Conservation (phyloP, 2,888 invertebrate species). For the Philereme vetulata region DNA sequence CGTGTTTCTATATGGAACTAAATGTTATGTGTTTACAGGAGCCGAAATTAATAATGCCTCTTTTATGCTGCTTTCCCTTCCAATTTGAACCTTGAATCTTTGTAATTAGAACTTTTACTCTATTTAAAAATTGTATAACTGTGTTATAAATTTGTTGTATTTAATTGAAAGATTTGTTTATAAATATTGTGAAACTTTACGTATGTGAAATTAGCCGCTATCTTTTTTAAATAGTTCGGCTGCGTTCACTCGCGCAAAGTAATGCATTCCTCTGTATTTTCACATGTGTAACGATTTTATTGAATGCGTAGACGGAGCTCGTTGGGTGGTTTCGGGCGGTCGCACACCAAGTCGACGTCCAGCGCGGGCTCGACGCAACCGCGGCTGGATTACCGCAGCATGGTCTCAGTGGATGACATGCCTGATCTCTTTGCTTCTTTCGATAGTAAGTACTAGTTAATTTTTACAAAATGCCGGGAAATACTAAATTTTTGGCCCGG, state of each 20-base stretch:
- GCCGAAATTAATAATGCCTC: conserved; percentile 26
- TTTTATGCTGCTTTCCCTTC: conserved; percentile 34
- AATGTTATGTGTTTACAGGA: conserved; percentile 22
- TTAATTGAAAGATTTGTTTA: background rate
- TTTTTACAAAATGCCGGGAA: too few species aligned
- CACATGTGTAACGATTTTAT: conserved; percentile 8
- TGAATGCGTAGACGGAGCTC: conserved; percentile 89
- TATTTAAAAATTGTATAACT: background rate
- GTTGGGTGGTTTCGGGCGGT: conserved; percentile 92
- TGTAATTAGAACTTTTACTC: conserved; percentile 20
- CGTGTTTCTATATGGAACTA: conserved; percentile 16
- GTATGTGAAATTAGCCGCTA: background rate
- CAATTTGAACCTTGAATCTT: conserved; percentile 32
- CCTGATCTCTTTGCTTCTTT: conserved; percentile 97
- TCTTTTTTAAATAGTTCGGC: background rate
- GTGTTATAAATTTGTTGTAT: background rate
- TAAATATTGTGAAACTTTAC: background rate
- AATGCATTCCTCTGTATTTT: background rate
- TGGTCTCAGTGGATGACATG: conserved; percentile 97
- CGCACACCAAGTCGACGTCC: conserved; percentile 86
- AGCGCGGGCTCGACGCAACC: conserved; percentile 85
- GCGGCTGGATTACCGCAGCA: conserved; percentile 94
- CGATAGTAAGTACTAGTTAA: conserved; percentile 89
- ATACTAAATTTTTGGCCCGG: too few species aligned
- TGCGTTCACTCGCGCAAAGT: background rate